A percentile compares a stretch with the other conserved stretches of the same genome.
These are phyloP conservation scores for Acanthopleura granulata DNA, from an alignment of 2,888 invertebrate genomes.

Conservation along the genomic window DNA sequence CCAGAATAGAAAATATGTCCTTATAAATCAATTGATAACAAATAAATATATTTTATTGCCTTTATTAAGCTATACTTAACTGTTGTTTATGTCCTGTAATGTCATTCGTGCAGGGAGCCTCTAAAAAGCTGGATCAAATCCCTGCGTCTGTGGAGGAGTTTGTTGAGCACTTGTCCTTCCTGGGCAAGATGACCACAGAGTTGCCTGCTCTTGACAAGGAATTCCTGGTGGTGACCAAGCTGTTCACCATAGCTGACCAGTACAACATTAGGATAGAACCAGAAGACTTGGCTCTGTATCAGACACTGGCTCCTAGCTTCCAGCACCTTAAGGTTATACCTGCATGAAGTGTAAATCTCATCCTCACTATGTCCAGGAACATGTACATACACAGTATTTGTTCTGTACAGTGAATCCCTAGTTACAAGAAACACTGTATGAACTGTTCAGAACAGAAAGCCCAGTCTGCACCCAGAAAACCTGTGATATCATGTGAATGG, in stretches of 20 bases:
- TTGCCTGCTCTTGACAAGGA: constrained; percentile 67
- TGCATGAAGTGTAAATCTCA: no score
- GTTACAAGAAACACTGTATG: no score
- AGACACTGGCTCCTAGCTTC: constrained; percentile 67
- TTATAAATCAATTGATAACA: no score
- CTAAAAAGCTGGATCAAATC: constrained; percentile 62
- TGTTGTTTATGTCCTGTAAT: background rate
- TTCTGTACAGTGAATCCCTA: no score
- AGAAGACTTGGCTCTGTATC: constrained; percentile 67
- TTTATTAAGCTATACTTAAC: no score
- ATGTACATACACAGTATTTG: no score
- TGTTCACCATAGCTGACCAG: constrained; percentile 67
- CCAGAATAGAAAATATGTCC: no score
- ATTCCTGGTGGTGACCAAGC: constrained; percentile 64
- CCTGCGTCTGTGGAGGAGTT: constrained; percentile 68
- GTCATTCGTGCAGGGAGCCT: constrained; percentile 57
- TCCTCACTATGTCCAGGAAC: no score
- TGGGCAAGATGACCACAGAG: constrained; percentile 66
- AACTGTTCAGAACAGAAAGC: no score
- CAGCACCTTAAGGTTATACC: constrained; percentile 65
- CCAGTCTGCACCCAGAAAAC: no score
- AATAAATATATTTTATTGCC: no score
- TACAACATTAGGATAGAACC: constrained; percentile 62
- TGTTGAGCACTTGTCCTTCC: constrained; percentile 68
- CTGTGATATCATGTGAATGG: no score